Percentiles rank a stretch among this genome's conserved stretches.
phyloP scores from a whole-genome alignment of 2,113 vertebrate genomes.

The Coracopsis vasa region DNA sequence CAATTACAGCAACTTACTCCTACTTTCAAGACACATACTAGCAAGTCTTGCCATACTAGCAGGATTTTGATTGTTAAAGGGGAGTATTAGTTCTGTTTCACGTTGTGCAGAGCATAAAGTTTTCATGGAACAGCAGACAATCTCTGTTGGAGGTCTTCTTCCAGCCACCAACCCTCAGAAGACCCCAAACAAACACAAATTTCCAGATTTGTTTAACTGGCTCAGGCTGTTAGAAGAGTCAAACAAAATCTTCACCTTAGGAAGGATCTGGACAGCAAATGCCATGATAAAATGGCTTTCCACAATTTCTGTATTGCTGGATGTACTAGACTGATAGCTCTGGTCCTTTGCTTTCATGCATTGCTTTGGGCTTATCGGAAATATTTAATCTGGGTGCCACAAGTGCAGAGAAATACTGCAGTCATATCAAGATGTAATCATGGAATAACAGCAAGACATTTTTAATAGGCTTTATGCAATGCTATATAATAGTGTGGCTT shows the following conservation, averaged over 20 bases:
- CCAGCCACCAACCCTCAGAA: background rate
- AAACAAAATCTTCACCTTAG: background rate
- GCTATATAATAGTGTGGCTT: background rate
- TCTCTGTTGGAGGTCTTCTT: background rate
- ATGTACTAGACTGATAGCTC: background rate
- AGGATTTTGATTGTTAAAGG: background rate
- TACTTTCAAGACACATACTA: background rate
- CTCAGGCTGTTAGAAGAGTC: background rate
- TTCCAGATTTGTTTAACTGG: background rate
- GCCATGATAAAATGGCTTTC: background rate
- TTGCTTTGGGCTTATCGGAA: background rate
- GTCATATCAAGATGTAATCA: background rate
- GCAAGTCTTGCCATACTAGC: background rate
- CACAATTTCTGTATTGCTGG: background rate
- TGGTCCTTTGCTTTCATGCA: background rate
- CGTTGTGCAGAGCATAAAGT: fast-evolving
- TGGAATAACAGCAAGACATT: background rate
- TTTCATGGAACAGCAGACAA: background rate
- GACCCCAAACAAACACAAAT: background rate
- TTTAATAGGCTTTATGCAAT: background rate
- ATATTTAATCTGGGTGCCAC: background rate
- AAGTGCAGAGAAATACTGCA: background rate
- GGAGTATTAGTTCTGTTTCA: background rate
- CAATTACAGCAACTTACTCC: background rate
- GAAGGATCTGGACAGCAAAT: background rate